These are phyloP conservation scores for Scolanthus callimorphus DNA, from an alignment of 92 coral and sea anemone species.

Conservation along the genomic window DNA sequence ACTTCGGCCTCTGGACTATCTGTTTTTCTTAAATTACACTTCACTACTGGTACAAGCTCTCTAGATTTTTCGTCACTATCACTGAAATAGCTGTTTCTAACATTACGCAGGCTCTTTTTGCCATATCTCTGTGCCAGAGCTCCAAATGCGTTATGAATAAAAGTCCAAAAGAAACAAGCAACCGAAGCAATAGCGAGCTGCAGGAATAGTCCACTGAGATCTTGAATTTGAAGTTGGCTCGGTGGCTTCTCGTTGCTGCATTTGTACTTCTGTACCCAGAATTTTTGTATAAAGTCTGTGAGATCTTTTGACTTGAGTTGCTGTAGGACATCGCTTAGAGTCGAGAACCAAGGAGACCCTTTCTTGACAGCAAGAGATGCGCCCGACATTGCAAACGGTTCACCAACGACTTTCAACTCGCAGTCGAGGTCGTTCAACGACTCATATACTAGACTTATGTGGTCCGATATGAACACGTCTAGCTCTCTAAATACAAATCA, in stretches of 20 bases:
- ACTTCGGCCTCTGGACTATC: too few species aligned
- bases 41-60: too few species aligned
- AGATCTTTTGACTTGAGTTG: constrained; percentile 62
- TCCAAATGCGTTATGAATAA: constrained; percentile 28
- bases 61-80: too few species aligned
- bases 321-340: constrained; percentile 49
- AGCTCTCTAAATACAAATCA: constrained; percentile 42
- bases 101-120: too few species aligned
- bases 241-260: constrained; percentile 70
- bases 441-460: constrained; percentile 67
- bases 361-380: constrained; percentile 70
- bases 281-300: constrained; percentile 74
- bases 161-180: constrained; percentile 55
- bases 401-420: constrained; percentile 68
- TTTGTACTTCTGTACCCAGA: constrained; percentile 66
- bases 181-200: constrained; percentile 77
- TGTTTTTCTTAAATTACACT: too few species aligned
- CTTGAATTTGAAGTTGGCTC: constrained; percentile 53
- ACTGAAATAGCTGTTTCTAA: too few species aligned
- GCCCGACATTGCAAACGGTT: constrained; percentile 88
- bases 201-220: constrained; percentile 76
- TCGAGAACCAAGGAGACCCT: constrained; percentile 63
- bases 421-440: constrained; percentile 68
- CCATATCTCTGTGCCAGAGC: constrained; percentile 6
- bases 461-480: constrained; percentile 76